Base-by-base conservation (phyloP, 2,888 invertebrate species). In the Oscheius sp. region DNA sequence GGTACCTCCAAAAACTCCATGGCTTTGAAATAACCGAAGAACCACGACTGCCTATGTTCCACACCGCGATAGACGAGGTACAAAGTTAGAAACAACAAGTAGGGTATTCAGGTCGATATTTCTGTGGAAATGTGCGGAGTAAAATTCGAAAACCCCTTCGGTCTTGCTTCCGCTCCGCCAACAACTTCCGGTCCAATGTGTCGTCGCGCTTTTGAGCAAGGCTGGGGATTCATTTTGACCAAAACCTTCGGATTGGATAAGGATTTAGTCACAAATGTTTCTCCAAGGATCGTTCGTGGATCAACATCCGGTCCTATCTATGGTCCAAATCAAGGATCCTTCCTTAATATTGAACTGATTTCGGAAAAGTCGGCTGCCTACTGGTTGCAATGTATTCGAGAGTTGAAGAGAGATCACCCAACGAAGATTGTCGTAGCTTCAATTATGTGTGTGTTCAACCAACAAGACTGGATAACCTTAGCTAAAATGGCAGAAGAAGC, bases 151-250 rank as follows among this genome's bases (percentile, higher is more conserved):
- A 97, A 97, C 88, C 97, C 97, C 0, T 97, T 95, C 85, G 97
- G 98, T 0, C 88, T 98, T 71, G 98, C 97, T 2, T 95, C 95
- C 62, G 97, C 98, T 0, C 94, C 96, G 0, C 97, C 97, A 2
- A 93, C 95, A 5, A 98, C 97, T 1, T 92, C 92, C 68, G 77
- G 77, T 30, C 73, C 77, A 26, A 98, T 98, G 96, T 95, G 97
- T 54, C 89, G 97, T 3, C 89, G 97, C 72, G 92, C 93, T 17
- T 98, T 97, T 86, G 91, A 94, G 86, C 93, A 94, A 78, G 97
- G 97, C 0, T 98, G 98, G 98, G 93, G 92, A 0, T 98, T 94
- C 86, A 93, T 91, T n/a, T 92, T 98, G 1, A 98, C 97, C 0
- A 98, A 98, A 89, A 98, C 97, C 0, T 98, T 94, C 86, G 90